A percentile compares a stretch with the other conserved stretches of the same genome.
Evolutionary conservation across 2,797 vertebrate species (phyloP).

Genomic region (Artibeus jamaicensis): DNA sequence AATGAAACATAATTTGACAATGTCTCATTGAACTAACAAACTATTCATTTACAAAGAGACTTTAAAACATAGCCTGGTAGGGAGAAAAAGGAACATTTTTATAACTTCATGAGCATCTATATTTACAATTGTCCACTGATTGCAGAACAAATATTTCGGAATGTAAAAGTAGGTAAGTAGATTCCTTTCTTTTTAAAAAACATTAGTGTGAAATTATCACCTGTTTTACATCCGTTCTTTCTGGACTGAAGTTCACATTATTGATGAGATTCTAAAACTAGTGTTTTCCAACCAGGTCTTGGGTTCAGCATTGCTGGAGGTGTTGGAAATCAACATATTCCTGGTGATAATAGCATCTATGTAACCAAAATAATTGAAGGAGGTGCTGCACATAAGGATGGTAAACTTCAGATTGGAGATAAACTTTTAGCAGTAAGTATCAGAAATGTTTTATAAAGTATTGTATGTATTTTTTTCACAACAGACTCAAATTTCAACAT

Average conservation of each 20-base stretch:
- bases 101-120: neutral
- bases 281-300: conserved; percentile 87
- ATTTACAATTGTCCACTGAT: neutral
- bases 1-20: conserved; percentile 5
- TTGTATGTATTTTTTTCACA: neutral
- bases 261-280: conserved; percentile 42
- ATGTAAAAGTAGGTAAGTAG: neutral
- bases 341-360: conserved; percentile 98
- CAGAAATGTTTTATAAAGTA: conserved; percentile 6
- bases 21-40: conserved; percentile 11
- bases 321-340: conserved; percentile 98
- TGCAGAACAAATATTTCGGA: neutral
- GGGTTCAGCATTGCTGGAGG: conserved; percentile 99
- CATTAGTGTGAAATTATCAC: neutral
- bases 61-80: neutral
- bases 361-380: conserved; percentile 99
- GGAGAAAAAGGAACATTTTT: neutral
- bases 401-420: conserved; percentile 96
- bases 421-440: conserved; percentile 95
- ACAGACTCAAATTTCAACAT: neutral
- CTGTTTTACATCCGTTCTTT: conserved; percentile 27
- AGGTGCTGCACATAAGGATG: conserved; percentile 96
- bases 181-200: neutral
- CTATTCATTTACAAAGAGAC: neutral
- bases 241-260: conserved; percentile 23